Conservation (phyloP, 2,797 vertebrate genomes). For the Melanogrammus aeglefinus region DNA sequence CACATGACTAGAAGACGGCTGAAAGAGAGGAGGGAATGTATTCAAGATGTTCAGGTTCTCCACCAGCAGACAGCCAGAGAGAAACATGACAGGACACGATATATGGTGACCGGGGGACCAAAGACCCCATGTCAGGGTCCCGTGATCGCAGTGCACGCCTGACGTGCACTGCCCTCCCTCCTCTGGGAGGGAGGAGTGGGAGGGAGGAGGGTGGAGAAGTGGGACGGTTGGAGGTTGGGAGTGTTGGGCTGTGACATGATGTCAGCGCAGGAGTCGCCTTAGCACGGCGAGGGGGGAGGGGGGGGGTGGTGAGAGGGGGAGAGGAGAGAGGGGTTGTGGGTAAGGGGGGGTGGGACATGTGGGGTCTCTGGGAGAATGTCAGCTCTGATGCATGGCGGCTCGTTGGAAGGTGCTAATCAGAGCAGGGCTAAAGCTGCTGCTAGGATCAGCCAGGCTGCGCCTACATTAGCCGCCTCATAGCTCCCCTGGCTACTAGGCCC, state of each 20-base stretch:
- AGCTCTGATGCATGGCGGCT: slow-evolving; percentile 86
- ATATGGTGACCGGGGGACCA: slow-evolving; percentile 31
- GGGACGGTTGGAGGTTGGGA: slow-evolving; percentile 10
- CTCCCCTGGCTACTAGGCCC: slow-evolving; percentile 57
- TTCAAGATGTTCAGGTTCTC: not conserved
- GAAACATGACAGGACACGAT: slow-evolving; percentile 22
- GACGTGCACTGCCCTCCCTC: slow-evolving; percentile 83
- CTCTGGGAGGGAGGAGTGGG: slow-evolving; percentile 40
- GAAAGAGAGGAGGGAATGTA: not conserved
- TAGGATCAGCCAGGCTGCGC: slow-evolving; percentile 66
- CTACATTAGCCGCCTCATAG: slow-evolving; percentile 66
- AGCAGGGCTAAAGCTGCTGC: slow-evolving; percentile 73
- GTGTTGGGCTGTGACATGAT: slow-evolving; percentile 78
- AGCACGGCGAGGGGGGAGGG: slow-evolving; percentile 51
- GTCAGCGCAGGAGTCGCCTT: slow-evolving; percentile 83
- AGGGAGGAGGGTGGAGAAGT: slow-evolving; percentile 28
- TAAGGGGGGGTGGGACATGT: slow-evolving; percentile 84
- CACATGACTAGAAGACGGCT: not conserved
- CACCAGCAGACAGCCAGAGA: too few species aligned
- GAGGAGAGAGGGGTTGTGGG: too few species aligned
- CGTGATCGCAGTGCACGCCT: slow-evolving; percentile 63
- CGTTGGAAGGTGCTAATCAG: slow-evolving; percentile 91
- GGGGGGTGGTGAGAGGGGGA: too few species aligned
- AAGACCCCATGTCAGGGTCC: slow-evolving; percentile 50
- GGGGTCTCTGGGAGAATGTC: slow-evolving; percentile 86